These are phyloP conservation scores for Sebastes kiyomatsui DNA, from an alignment of 2,797 vertebrate species.

Conservation along the genomic window DNA sequence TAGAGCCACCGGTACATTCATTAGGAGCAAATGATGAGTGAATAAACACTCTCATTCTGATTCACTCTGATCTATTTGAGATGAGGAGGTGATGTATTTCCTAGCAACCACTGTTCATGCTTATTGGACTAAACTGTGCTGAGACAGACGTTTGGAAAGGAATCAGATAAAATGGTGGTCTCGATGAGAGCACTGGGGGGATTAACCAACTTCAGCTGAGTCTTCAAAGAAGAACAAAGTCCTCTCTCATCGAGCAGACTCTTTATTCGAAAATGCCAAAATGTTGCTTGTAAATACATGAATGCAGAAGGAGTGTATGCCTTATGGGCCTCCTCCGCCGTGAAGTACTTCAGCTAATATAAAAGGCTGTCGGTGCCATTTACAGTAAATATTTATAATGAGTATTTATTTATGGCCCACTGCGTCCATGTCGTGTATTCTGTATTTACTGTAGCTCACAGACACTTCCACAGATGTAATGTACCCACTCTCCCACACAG, in stretches of 20 bases:
- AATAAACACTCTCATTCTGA: constrained; percentile 34
- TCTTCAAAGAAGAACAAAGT: constrained; percentile 15
- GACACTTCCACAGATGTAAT: constrained; percentile 36
- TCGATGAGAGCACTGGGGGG: constrained; percentile 39
- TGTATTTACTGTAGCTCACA: constrained; percentile 26
- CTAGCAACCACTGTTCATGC: constrained; percentile 5
- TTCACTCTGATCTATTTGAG: constrained; percentile 33
- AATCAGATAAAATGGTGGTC: constrained; percentile 36
- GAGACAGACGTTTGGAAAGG: constrained; percentile 30
- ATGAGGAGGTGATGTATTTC: constrained; percentile 40
- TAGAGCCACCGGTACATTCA: constrained; percentile 31
- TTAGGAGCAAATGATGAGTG: constrained; percentile 39
- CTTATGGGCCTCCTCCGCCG: background rate
- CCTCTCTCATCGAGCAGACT: background rate
- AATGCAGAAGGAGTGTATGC: background rate
- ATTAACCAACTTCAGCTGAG: constrained; percentile 43
- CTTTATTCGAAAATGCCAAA: constrained; percentile 17
- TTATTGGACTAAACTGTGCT: constrained; percentile 24
- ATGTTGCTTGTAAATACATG: background rate
- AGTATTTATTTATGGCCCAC: constrained; percentile 9
- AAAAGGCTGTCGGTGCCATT: background rate
- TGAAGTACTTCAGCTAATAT: background rate
- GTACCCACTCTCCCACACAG: constrained; percentile 24
- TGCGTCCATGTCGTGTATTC: background rate
- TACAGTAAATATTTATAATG: background rate